A percentile compares a stretch with the other conserved stretches of the same genome.
phyloP scores from a whole-genome alignment of 2,888 invertebrate species.

The Pasiphila rectangulata region DNA sequence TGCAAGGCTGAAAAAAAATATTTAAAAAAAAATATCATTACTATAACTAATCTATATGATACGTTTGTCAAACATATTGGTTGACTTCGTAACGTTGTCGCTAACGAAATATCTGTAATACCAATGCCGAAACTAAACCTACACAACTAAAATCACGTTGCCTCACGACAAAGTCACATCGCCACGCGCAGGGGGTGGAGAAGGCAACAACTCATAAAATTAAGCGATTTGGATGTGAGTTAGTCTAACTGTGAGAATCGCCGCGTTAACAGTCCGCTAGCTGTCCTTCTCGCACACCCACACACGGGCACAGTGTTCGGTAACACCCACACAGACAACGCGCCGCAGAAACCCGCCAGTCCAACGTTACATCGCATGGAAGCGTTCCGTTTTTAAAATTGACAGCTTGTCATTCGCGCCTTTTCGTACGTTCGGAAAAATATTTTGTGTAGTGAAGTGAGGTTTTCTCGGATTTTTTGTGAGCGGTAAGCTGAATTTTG shows the following conservation, averaged over 20 bases:
- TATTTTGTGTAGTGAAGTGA: conserved; percentile 27
- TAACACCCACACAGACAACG: conserved; percentile 17
- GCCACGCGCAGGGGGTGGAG: conserved; percentile 72
- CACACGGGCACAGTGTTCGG: conserved; percentile 38
- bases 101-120: too few species aligned
- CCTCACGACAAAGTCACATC: conserved; percentile 56
- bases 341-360: conserved; percentile 37
- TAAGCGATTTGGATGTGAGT: conserved; percentile 81
- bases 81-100: too few species aligned
- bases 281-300: conserved; percentile 61
- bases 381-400: conserved; percentile 43
- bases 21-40: too few species aligned
- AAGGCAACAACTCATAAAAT: conserved; percentile 82
- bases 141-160: not conserved
- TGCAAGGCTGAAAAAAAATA: too few species aligned
- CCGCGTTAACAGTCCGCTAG: conserved; percentile 71
- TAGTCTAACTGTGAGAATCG: conserved; percentile 80
- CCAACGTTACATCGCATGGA: conserved; percentile 42
- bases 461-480: conserved; percentile 25
- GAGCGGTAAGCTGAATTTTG: conserved; percentile 2
- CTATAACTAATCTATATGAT: too few species aligned
- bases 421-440: conserved; percentile 39
- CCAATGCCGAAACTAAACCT: too few species aligned
- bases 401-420: conserved; percentile 45
- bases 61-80: too few species aligned